Percentiles rank a stretch among this genome's conserved stretches.
Conservation (phyloP, 2,797 vertebrate genomes). For the Lemur catta region DNA sequence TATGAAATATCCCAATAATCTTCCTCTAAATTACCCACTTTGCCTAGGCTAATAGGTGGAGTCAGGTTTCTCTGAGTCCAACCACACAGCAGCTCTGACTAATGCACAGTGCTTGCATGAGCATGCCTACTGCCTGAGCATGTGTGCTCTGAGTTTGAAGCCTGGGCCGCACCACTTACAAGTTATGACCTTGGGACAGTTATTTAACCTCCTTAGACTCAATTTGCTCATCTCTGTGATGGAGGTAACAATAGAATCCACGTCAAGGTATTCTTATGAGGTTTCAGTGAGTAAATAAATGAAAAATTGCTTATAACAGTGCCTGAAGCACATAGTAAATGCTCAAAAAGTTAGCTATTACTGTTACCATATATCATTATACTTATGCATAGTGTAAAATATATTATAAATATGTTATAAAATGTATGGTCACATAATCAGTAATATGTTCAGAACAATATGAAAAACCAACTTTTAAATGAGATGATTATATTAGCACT, state of each 20-base stretch:
- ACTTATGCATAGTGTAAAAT: background rate
- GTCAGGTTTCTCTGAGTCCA: background rate
- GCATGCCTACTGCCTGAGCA: background rate
- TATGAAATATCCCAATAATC: background rate
- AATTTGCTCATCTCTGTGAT: background rate
- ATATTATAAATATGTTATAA: background rate
- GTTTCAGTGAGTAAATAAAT: background rate
- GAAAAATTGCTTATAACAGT: background rate
- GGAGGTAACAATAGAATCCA: background rate
- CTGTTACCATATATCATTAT: background rate
- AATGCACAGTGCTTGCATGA: background rate
- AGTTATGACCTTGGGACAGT: background rate
- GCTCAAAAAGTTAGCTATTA: background rate
- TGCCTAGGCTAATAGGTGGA: background rate
- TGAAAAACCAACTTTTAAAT: background rate
- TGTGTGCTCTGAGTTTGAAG: background rate
- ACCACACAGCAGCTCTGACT: background rate
- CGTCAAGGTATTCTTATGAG: background rate
- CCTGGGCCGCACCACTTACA: background rate
- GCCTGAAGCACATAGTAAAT: background rate
- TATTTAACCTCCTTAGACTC: background rate
- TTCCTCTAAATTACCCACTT: background rate
- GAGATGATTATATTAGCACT: background rate
- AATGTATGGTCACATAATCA: background rate
- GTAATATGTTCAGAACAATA: background rate